phyloP scores from a whole-genome alignment of 2,888 invertebrate genomes.

The Polia nebulosa region DNA sequence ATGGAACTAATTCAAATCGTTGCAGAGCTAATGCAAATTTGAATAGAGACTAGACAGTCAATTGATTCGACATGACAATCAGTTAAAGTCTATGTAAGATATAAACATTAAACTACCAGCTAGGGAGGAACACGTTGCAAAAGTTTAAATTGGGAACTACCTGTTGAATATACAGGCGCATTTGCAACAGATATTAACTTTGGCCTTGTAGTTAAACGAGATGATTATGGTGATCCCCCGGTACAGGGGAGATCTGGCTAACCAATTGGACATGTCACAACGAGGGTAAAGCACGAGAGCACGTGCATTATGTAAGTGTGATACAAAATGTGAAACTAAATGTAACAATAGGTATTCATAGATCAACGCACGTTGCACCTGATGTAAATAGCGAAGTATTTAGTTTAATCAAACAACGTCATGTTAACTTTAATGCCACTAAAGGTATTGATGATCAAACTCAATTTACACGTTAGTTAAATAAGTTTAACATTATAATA shows the following conservation, averaged over 20 bases:
- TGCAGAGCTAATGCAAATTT: constrained; percentile 42
- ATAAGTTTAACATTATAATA: too few relatives aligned
- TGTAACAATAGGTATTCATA: not conserved
- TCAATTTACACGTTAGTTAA: not conserved
- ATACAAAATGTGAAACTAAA: not conserved
- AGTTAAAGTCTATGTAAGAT: constrained; percentile 11
- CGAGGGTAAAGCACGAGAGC: not conserved
- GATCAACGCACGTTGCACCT: not conserved
- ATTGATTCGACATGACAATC: constrained; percentile 35
- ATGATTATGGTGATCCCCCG: constrained; percentile 39
- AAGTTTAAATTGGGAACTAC: constrained; percentile 53
- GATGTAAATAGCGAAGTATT: constrained; percentile 2
- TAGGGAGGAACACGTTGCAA: constrained; percentile 31
- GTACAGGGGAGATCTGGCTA: constrained; percentile 48
- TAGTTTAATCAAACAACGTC: not conserved
- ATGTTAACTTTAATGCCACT: constrained; percentile 3
- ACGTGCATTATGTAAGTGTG: not conserved
- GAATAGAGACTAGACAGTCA: constrained; percentile 9
- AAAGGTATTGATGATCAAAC: not conserved
- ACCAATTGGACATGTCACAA: constrained; percentile 31
- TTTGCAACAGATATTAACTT: constrained; percentile 32
- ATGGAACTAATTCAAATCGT: constrained; percentile 45
- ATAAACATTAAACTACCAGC: not conserved
- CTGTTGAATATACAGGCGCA: constrained; percentile 30
- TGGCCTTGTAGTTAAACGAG: constrained; percentile 44